Evolutionary conservation across 2,797 vertebrate genomes (phyloP), one percentile per base, ranked within the genome.

Genomic region (Tympanoctomys barrerae): DNA sequence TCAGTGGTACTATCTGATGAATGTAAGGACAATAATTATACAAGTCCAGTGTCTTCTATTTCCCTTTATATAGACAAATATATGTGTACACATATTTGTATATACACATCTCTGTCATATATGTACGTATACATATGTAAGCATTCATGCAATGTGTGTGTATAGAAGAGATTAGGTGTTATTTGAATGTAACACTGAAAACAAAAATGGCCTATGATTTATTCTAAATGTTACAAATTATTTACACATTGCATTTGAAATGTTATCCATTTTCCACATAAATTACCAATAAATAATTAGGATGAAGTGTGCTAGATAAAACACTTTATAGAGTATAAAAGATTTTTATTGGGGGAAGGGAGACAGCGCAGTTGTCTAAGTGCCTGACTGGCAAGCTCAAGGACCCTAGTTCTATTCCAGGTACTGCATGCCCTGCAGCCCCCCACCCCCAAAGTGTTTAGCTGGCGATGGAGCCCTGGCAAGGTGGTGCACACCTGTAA

Each of bases 1-100:
- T 94, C 91, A 95, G 89, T 39, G 93, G 59, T 79, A 64, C 8
- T 91, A 22, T 85, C 42, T 87, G 36, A 93, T 90, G 59, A 61
- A 64, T 57, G 0, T 13, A 73, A 28, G 82, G 49, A 82, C 21
- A 89, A n/a, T 64, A 84, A 82, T 78, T 96, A n/a, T 89, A 16
- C 26, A 94, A 91, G 9, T 71, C 14, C n/a, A 75, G 7, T 33
- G 21, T 84, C 71, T 95, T 95, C 84, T 8, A 64, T 10, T 62
- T 88, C 75, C 78, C 14, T 89, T 91, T 84, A 21, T 83, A 42
- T 52, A 80, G 6, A 57, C 54, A 36, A 70, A 62, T 36, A 13
- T 57, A 21, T 80, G 2, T 80, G 11, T 75, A 46, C 14, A 26
- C 13, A 8, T 83, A 3, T 24, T 14, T 61, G 5, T 33, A 66